A percentile compares a stretch with the other conserved stretches of the same genome.
phyloP scores from a whole-genome alignment of 2,888 invertebrate species.

The Zhengitettix transpicula region DNA sequence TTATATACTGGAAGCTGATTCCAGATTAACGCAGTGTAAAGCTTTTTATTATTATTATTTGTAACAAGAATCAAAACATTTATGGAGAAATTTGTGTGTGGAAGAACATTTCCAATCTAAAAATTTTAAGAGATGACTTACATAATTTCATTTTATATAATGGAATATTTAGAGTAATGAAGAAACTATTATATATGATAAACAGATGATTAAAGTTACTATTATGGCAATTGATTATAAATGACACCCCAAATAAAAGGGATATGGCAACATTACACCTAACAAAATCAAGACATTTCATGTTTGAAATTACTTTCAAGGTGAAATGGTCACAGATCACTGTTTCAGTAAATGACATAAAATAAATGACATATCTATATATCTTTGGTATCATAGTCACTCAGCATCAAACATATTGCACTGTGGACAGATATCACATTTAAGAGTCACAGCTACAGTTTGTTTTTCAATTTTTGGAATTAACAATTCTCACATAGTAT shows the following conservation, averaged over 20 bases:
- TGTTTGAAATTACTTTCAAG: not conserved
- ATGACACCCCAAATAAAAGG: constrained; percentile 3
- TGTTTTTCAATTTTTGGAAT: not conserved
- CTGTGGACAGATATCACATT: constrained; percentile 6
- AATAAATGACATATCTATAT: not conserved
- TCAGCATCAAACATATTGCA: constrained; percentile 3
- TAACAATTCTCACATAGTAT: not conserved
- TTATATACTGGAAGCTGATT: not conserved
- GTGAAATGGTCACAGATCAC: too few relatives aligned
- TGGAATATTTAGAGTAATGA: not conserved
- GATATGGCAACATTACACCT: not conserved
- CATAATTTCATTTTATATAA: too few relatives aligned
- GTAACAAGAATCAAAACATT: constrained; percentile 13
- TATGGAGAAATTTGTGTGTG: constrained; percentile 9
- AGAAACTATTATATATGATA: not conserved
- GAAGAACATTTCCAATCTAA: constrained; percentile 5
- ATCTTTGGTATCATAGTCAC: constrained; percentile 7
- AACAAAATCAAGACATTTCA: not conserved
- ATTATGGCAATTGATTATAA: not conserved
- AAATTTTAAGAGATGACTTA: not conserved
- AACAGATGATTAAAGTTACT: constrained; percentile 3
- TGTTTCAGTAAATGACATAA: not conserved
- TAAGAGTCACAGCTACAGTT: not conserved
- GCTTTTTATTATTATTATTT: constrained; percentile 10
- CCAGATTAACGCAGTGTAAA: constrained; percentile 11